Conservation (phyloP, 2,888 invertebrate species). For the Pyrrhosoma nymphula region DNA sequence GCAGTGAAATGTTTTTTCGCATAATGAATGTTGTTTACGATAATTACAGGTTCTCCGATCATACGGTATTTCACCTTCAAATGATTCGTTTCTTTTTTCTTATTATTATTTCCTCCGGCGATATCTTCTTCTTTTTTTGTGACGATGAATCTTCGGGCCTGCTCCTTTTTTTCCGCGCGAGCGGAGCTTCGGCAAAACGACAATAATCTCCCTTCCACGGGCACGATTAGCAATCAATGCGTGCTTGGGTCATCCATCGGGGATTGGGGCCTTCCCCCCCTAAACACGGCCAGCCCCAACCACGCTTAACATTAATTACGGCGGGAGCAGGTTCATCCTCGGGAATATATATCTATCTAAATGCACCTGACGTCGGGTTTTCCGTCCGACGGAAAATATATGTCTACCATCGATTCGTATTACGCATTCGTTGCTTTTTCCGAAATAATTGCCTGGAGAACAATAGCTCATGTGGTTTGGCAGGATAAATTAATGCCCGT, state of each 20-base stretch:
- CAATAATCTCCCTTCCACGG: background rate
- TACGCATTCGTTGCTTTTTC: constrained; percentile 13
- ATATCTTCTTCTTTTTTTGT: background rate
- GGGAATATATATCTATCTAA: constrained; percentile 2
- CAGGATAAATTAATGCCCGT: constrained; percentile 2
- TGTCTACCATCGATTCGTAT: constrained; percentile 20
- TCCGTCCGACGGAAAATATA: background rate
- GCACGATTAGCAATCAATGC: constrained; percentile 1
- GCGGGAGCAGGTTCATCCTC: constrained; percentile 10
- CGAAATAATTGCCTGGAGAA: constrained; percentile 5
- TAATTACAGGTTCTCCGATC: constrained; percentile 26
- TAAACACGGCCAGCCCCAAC: background rate
- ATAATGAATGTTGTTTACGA: constrained; percentile 28
- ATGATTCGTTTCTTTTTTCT: background rate
- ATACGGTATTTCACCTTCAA: constrained; percentile 39
- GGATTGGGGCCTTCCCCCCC: background rate
- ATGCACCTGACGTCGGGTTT: background rate
- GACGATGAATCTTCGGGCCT: background rate
- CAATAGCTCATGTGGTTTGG: background rate
- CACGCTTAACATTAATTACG: background rate
- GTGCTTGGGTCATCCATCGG: background rate
- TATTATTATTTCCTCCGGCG: background rate
- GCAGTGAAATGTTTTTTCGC: constrained; percentile 1
- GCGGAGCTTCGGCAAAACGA: background rate
- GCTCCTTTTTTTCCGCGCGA: background rate